Conservation (phyloP, 2,113 vertebrate species). For the Oenanthe oenanthe region DNA sequence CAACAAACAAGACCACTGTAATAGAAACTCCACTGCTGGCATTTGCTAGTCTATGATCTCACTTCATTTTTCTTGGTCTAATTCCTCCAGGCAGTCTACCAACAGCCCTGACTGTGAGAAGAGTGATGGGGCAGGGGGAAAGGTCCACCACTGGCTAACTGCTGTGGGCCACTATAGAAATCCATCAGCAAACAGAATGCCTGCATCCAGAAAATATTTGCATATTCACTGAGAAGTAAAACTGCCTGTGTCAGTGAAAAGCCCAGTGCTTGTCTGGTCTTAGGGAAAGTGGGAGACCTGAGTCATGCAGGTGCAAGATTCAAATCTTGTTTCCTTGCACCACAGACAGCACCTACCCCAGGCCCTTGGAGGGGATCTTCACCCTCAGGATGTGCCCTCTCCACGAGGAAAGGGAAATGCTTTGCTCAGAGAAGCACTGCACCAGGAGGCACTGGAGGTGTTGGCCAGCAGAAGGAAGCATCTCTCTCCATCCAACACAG, state of each 20-base stretch:
- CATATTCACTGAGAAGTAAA: neutral
- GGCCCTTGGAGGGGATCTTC: neutral
- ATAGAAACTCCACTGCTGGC: neutral
- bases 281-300: neutral
- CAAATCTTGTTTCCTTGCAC: neutral
- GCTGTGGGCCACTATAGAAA: neutral
- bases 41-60: neutral
- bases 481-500: neutral
- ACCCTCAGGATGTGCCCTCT: neutral
- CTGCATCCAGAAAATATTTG: neutral
- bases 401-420: neutral
- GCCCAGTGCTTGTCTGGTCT: neutral
- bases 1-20: neutral
- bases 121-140: neutral
- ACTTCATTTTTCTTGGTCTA: neutral
- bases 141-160: neutral
- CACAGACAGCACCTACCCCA: neutral
- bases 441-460: neutral
- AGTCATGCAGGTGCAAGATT: neutral
- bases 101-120: neutral
- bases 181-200: neutral
- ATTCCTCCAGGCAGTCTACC: neutral
- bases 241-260: neutral
- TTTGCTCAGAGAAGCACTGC: accelerated
- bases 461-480: neutral